Evolutionary conservation across 1,140 invertebrate genomes (phyloP), one percentile per base, ranked within the genome.

Genomic region (Gonatopus flavifemur): DNA sequence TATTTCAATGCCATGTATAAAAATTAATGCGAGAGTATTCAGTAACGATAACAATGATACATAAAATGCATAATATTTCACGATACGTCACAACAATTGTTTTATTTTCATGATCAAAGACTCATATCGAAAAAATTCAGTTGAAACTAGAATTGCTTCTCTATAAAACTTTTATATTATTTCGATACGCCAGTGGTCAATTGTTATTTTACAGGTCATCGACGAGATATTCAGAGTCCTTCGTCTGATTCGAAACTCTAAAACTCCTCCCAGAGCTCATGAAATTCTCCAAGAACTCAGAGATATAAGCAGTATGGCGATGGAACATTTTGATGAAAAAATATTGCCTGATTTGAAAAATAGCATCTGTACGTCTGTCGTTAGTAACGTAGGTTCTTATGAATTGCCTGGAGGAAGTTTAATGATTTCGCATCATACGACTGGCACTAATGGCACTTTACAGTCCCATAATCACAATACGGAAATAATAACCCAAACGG

Each of bases 301-400:
- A 1, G 94, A 96, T 66, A 92, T 96, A 43, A 94, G 91, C 10
- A 94, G 92, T 20, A 96, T 96, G 94, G 93, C 93, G 1, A 96
- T 96, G 81, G 94, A 97, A 67, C 91, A 96, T 75, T 97, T 97
- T 78, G 93, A 96, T 69, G 93, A 96, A 58, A 88, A 93, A 66
- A 92, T 96, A 56, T 74, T 86, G 36, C 87, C 88, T 20, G 67
- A 69, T 35, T 59, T 84, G 6, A 80, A 78, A 45, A 66, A 76
- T 13, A 78, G 58, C 46, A 64, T 77, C 41, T 70, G 66, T 32
- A 62, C 69, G 4, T 73, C 74, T 3, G 61, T 74, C 9, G 66
- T 71, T 5, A 69, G 64, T 20, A 70, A 68, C 49, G 64, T 68
- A 2, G 66, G 59, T 30, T 59, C 69, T 1, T 77, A 73, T 10